Percentiles rank a stretch among this genome's conserved stretches.
Evolutionary conservation across 2,888 invertebrate genomes (phyloP).

Genomic region (Molorchus minor): DNA sequence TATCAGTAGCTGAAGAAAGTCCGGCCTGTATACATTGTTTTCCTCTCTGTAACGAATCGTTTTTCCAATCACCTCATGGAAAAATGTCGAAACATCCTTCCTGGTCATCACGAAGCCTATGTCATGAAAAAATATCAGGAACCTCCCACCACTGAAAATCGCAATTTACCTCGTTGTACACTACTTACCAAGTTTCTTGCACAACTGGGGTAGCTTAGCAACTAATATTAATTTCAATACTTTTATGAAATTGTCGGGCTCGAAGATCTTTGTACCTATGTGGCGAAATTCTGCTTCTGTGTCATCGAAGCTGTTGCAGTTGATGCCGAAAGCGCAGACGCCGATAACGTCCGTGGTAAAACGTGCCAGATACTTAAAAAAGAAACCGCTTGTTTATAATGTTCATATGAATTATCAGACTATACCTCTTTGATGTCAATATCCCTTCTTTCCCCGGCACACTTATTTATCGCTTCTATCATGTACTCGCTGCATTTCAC

Average conservation of each 20-base stretch:
- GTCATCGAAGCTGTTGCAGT: constrained; percentile 66
- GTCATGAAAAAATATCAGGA: not conserved
- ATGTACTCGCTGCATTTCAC: constrained; percentile 50
- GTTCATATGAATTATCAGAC: not conserved
- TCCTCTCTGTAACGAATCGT: constrained; percentile 37
- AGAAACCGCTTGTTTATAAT: too few relatives aligned
- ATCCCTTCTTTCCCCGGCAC: constrained; percentile 41
- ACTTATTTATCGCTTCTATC: constrained; percentile 44
- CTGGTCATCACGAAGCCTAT: constrained; percentile 9
- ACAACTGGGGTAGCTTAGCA: constrained; percentile 29
- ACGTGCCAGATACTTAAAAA: constrained; percentile 57
- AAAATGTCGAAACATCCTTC: constrained; percentile 12
- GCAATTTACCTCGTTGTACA: not conserved
- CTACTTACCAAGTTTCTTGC: constrained; percentile 18
- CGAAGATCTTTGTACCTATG: constrained; percentile 45
- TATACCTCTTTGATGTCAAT: constrained; percentile 62
- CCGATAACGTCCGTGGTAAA: constrained; percentile 69
- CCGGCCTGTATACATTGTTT: constrained; percentile 36
- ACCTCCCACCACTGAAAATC: not conserved
- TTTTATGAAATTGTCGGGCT: not conserved
- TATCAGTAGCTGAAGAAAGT: constrained; percentile 43
- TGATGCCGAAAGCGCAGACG: constrained; percentile 68
- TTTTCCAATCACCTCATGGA: constrained; percentile 22
- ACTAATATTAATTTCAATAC: not conserved
- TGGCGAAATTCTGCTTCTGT: constrained; percentile 53